Evolutionary conservation across 64 coral and sea anemone genomes (phyloP).

Genomic region (Catalaphyllia jardinei): DNA sequence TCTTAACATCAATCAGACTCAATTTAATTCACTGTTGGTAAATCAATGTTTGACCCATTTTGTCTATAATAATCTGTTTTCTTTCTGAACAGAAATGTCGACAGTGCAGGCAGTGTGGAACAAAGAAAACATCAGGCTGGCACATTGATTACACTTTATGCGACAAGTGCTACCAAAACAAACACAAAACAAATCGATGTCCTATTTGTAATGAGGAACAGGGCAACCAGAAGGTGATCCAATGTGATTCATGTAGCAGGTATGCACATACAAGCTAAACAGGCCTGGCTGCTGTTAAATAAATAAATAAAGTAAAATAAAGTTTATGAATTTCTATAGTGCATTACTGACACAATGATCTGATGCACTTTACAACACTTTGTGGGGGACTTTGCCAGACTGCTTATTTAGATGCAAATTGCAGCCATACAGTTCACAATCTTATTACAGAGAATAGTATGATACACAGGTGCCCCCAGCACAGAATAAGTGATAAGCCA

Average conservation of each 20-base stretch:
- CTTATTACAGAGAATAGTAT: no score
- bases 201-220: slow-evolving; percentile 79
- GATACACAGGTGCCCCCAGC: no score
- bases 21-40: neutral
- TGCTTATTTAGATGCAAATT: no score
- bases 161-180: slow-evolving; percentile 74
- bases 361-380: no score
- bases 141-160: slow-evolving; percentile 86
- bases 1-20: no score
- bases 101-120: slow-evolving; percentile 70
- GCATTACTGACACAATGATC: no score
- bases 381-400: no score
- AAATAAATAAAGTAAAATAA: no score
- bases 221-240: slow-evolving; percentile 63
- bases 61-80: neutral
- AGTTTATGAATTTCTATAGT: no score
- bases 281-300: no score
- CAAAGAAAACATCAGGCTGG: slow-evolving; percentile 73
- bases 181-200: slow-evolving; percentile 70
- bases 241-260: slow-evolving; percentile 98
- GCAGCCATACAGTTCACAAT: no score
- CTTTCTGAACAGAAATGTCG: slow-evolving; percentile 63
- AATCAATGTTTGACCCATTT: neutral
- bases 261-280: slow-evolving; percentile 9
- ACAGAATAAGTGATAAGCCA: no score